Base-by-base conservation (phyloP, 2,888 invertebrate genomes). In the Cylloceria caligata region DNA sequence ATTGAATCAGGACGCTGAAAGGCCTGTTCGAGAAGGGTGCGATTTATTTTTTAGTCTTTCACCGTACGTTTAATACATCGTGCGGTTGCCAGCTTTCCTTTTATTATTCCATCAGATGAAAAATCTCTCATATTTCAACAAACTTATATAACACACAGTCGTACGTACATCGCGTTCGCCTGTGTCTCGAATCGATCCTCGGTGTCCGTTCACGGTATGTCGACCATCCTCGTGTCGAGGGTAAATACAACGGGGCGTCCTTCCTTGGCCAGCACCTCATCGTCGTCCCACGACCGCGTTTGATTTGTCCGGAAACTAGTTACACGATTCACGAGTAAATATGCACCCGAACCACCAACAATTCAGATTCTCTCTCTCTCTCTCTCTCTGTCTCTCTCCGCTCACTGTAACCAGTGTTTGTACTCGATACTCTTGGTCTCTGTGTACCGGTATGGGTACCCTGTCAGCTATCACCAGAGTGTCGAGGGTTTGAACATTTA, bases 221-320 rank as follows among this genome's bases (percentile, higher is more conserved):
- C 71, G 57, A 55, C 49, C 60, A 72, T 79, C 72, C 83, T 73
- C 68, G 76, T 76, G 80, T 76, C 80, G 67, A 72, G 80, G 72
- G 83, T 83, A 83, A 83, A 83, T 83, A 83, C 79, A 73, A 49
- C 65, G 71, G 62, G 42, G 55, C 64, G 52, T 68, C 42, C 34
- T 71, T 71, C 57, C 39, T 27, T 55, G 42, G 34, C 45, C 72
- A 72, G 62, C 67, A 52, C 76, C 67, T 62, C 65, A 13, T 57
- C 47, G 36, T 65, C 34, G 34, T 42, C 34, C 19, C 64, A 11
- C 52, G 16, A 69, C 45, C 73, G 76, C 71, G 75, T 80, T 80
- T 83, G 83, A 83, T 83, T 83, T 83, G 83, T 76, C 68, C 83
- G 83, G 80, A 80, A 83, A 83, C 83, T 80, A 83, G 83, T 83